Evolutionary conservation across 2,113 vertebrate genomes (phyloP), one percentile per base, ranked within the genome.

Genomic region (Sander lucioperca): DNA sequence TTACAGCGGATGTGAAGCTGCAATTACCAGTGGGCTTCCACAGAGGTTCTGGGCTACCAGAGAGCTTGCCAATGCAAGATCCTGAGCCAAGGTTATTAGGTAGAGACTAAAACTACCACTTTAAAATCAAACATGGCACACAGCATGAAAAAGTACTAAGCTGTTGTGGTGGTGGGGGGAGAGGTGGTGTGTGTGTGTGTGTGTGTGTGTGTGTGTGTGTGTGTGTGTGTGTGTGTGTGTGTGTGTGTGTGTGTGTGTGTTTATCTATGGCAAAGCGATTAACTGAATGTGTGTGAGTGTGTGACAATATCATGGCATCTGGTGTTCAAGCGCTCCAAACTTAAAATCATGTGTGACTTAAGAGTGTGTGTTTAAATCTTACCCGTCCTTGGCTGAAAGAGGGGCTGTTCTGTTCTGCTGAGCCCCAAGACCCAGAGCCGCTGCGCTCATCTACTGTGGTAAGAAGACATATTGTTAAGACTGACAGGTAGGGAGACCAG

Each of bases 321-420:
- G 84, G 81, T 85, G 78, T 82, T 70, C 80, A 85, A 75, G 62
- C 80, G 84, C 72, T 77, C 70, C 27, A 84, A 84, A 88, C 78
- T 80, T 86, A 69, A 84, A 89, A 74, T 79, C 25, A 45, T 73
- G 67, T 85, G 57, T 0, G 10, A 77, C 58, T 74, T 7, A 68
- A 64, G 54, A 66, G 48, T 66, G 47, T 1, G 53, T 57, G 80
- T 86, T 73, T 53, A 50, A 67, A 21, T 64, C 96, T 97, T 96
- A 99, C 98, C 96, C 97, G 95, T 92, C 96, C 95, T 91, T 98
- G 97, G 94, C 96, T 97, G 80, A 99, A 99, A 0, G 98, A 96
- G 69, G 97, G 96, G 89, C 96, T 97, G 94, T 96, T 97, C 94
- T 99, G 98, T 92, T 99, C 97, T 82, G 95, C 93, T 1, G 96